These are phyloP conservation scores for Falco punctatus DNA, from an alignment of 2,113 vertebrate species.

Conservation along the genomic window DNA sequence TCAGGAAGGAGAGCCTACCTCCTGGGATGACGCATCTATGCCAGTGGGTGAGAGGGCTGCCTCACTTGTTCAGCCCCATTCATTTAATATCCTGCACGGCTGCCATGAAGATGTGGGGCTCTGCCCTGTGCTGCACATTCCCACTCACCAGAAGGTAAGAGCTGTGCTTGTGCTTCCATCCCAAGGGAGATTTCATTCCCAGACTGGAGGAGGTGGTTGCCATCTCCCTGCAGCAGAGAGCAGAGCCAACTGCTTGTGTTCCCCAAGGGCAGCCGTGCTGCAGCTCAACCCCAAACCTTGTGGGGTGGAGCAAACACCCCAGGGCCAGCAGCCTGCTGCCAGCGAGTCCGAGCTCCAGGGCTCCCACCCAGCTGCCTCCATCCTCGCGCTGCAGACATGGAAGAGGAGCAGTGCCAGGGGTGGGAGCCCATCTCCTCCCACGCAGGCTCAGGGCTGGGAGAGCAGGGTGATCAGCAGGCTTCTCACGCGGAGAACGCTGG, in stretches of 20 bases:
- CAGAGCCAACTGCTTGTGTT: neutral
- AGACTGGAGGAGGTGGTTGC: neutral
- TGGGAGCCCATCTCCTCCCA: fast-evolving
- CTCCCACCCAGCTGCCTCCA: neutral
- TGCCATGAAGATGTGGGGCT: neutral
- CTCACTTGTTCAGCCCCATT: neutral
- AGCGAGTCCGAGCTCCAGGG: neutral
- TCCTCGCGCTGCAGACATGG: fast-evolving
- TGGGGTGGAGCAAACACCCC: neutral
- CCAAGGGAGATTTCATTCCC: neutral
- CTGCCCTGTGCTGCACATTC: neutral
- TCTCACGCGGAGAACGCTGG: conserved; percentile 79
- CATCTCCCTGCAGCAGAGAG: neutral
- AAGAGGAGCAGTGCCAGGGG: fast-evolving
- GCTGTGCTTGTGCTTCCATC: neutral
- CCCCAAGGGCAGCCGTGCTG: fast-evolving
- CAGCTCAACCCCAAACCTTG: neutral
- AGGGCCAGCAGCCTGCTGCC: neutral
- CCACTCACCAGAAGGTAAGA: neutral
- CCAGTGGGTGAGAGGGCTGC: fast-evolving
- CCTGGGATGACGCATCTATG: neutral
- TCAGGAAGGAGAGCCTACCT: neutral
- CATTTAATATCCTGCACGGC: neutral
- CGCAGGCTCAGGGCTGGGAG: conserved; percentile 15
- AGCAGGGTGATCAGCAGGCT: conserved; percentile 83